Base-by-base conservation (phyloP, 2,888 invertebrate genomes). In the Cheilosia variabilis region DNA sequence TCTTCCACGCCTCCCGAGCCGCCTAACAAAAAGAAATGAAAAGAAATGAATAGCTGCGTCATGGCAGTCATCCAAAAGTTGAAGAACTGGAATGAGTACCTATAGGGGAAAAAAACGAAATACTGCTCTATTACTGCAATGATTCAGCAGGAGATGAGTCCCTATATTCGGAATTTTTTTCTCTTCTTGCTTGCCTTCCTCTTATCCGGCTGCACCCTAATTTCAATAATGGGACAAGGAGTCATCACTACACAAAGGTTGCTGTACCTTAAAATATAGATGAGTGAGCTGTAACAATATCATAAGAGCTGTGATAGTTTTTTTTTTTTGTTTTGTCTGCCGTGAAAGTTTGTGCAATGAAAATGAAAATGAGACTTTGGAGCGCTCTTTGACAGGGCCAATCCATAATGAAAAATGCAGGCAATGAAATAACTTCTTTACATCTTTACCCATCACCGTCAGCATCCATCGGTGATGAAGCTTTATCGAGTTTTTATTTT, bases 81-180 rank as follows among this genome's bases (percentile, higher is more conserved):
- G 65, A 66, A 81, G 41, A 58, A 80, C 60, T 81, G 52, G 50
- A 52, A 53, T 31, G 66, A 58, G 19, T 41, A 65, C 19, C 13
- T 22, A 22, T 22, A 50, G 15, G 41, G 37, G 47, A 50, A 63
- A 60, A 58, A 53, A 15, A 37, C 13, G 13, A 63, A 69, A 55
- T 76, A 86, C 86, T 63, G 65, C 76, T 86, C 86, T 86, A 81
- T 86, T 86, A 86, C 86, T 86, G 86, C 86, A 86, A 77, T 86
- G 86, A 86, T 72, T 86, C 86, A 86, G 86, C 86, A 86, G 43
- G 72, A 81, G 86, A 86, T 81, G 86, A 86, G 86, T 77, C 77
- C 63, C 45, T 65, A 47, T 72, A 47, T 45, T 47, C 37, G 19
- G 24, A 27, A 43, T 13, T 24, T 43, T 43, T 15, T 27, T 52